These are phyloP conservation scores for Lottia scabra DNA, from an alignment of 2,888 invertebrate species.

Conservation along the genomic window DNA sequence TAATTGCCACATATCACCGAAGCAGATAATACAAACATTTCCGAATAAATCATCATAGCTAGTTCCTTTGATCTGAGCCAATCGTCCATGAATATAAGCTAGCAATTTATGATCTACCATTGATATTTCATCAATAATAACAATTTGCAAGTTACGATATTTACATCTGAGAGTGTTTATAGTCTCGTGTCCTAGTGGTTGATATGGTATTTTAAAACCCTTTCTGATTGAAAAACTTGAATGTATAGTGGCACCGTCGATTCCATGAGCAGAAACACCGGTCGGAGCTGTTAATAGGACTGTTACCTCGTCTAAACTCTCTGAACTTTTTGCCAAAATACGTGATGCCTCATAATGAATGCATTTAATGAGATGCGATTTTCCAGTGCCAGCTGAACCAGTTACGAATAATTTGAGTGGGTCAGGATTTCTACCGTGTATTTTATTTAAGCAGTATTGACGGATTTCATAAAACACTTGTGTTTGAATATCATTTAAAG, in stretches of 20 bases:
- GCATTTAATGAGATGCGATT: slow-evolving; percentile 14
- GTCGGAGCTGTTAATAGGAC: not conserved
- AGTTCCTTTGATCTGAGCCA: too few species aligned
- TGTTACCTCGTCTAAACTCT: slow-evolving; percentile 9
- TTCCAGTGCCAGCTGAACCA: too few species aligned
- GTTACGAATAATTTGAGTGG: slow-evolving; percentile 17
- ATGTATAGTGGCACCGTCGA: not conserved
- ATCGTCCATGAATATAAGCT: slow-evolving; percentile 15
- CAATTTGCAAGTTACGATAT: slow-evolving; percentile 9
- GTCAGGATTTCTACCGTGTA: not conserved
- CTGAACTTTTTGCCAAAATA: not conserved
- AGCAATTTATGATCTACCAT: slow-evolving; percentile 11
- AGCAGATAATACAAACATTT: too few species aligned
- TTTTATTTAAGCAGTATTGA: slow-evolving; percentile 13
- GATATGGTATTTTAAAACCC: slow-evolving; percentile 10
- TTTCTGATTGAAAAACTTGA: not conserved
- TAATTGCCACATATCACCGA: too few species aligned
- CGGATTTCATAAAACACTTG: slow-evolving; percentile 19
- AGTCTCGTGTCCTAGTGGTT: slow-evolving; percentile 5
- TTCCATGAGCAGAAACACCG: not conserved
- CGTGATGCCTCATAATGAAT: slow-evolving; percentile 18
- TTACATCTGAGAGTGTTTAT: slow-evolving; percentile 13
- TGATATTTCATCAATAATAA: slow-evolving; percentile 24
- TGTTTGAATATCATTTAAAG: slow-evolving; percentile 17
- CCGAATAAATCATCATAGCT: too few species aligned